Conservation (phyloP, 2,888 invertebrate genomes). For the Elegia similella region DNA sequence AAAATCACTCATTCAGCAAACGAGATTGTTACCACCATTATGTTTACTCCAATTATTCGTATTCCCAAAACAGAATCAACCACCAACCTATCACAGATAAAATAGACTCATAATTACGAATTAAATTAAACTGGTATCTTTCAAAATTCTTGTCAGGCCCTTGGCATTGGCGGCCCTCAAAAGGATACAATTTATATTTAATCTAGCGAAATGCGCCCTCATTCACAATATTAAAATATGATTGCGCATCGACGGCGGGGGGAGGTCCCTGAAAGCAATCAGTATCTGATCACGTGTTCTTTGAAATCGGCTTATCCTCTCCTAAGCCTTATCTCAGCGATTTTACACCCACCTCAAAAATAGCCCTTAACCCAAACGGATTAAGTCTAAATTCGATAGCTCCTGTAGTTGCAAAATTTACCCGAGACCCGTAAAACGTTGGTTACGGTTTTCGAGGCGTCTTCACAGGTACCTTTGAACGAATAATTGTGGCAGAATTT, state of each 20-base stretch:
- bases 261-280: slow-evolving; percentile 59
- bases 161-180: slow-evolving; percentile 10
- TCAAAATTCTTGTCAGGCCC: slow-evolving; percentile 25
- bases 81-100: slow-evolving; percentile 14
- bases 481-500: slow-evolving; percentile 75
- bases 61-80: neutral
- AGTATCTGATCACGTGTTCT: slow-evolving; percentile 76
- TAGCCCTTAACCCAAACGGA: slow-evolving; percentile 33
- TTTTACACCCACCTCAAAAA: slow-evolving; percentile 35
- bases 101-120: slow-evolving; percentile 20
- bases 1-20: too few species aligned
- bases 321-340: slow-evolving; percentile 49
- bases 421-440: slow-evolving; percentile 41
- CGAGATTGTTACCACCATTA: neutral
- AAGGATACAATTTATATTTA: slow-evolving; percentile 58
- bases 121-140: slow-evolving; percentile 28
- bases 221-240: slow-evolving; percentile 78
- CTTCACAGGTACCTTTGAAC: slow-evolving; percentile 68
- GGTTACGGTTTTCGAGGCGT: slow-evolving; percentile 50
- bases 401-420: slow-evolving; percentile 21
- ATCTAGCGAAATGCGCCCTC: slow-evolving; percentile 64
- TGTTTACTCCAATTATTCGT: neutral
- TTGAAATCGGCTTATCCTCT: slow-evolving; percentile 73
- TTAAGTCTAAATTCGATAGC: slow-evolving; percentile 39
- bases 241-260: slow-evolving; percentile 46